These are phyloP conservation scores for Drosophila cognata DNA, from an alignment of 2,888 invertebrate species.

Conservation along the genomic window DNA sequence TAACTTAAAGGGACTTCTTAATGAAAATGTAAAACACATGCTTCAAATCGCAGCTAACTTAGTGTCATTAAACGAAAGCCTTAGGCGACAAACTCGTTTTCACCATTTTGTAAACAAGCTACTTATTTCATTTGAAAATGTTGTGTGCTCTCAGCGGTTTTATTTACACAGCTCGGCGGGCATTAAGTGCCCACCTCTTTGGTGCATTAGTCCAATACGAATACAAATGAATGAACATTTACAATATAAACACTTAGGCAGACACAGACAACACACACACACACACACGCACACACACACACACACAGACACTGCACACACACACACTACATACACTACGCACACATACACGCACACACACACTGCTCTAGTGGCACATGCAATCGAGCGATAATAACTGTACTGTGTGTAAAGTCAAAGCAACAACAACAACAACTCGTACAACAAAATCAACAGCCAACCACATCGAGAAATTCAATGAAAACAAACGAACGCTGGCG, in stretches of 20 bases:
- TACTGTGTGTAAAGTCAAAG: slow-evolving; percentile 74
- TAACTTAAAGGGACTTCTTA: neutral
- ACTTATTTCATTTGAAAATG: slow-evolving; percentile 63
- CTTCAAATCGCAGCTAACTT: slow-evolving; percentile 10
- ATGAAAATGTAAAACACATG: slow-evolving; percentile 6
- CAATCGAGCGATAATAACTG: slow-evolving; percentile 73
- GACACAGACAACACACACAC: slow-evolving; percentile 35
- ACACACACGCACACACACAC: slow-evolving; percentile 43
- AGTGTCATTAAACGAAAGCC: slow-evolving; percentile 54
- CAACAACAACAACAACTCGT: slow-evolving; percentile 47
- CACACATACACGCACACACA: slow-evolving; percentile 12
- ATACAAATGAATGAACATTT: slow-evolving; percentile 77
- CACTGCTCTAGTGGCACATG: slow-evolving; percentile 36
- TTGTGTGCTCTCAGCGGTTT: slow-evolving; percentile 51
- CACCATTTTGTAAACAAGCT: slow-evolving; percentile 66
- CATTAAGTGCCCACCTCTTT: slow-evolving; percentile 76
- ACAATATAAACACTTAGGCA: slow-evolving; percentile 63
- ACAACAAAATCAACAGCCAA: slow-evolving; percentile 67
- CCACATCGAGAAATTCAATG: slow-evolving; percentile 78
- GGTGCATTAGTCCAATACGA: slow-evolving; percentile 77
- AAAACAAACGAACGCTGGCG: slow-evolving; percentile 70
- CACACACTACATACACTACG: slow-evolving; percentile 44
- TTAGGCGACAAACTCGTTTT: slow-evolving; percentile 64
- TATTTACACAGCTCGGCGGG: slow-evolving; percentile 72
- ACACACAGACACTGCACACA: slow-evolving; percentile 31